Evolutionary conservation across 2,113 vertebrate genomes (phyloP).

Genomic region (Prinia subflava): DNA sequence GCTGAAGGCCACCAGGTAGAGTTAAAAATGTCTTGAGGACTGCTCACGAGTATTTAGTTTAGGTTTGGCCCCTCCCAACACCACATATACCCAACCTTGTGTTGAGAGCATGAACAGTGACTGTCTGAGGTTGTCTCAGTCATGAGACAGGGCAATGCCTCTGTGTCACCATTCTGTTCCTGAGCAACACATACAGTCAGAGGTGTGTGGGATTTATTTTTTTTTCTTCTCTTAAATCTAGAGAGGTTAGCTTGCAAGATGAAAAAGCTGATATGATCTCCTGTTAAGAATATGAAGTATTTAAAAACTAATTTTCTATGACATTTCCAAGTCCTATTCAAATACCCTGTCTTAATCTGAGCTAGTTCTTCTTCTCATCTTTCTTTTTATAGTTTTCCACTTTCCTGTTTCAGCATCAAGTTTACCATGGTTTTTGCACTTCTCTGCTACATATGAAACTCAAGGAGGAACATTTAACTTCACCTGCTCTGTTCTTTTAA

Average conservation of each 20-base stretch:
- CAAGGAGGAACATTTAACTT: not conserved
- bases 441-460: not conserved
- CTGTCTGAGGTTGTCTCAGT: not conserved
- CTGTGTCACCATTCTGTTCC: not conserved
- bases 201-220: not conserved
- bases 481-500: not conserved
- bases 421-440: not conserved
- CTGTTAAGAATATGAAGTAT: not conserved
- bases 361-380: not conserved
- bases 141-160: not conserved
- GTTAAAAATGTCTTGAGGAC: not conserved
- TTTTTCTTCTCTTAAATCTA: not conserved
- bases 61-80: not conserved
- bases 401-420: not conserved
- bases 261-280: not conserved
- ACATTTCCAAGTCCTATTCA: not conserved
- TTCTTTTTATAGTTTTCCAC: not conserved
- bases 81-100: not conserved
- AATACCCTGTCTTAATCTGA: not conserved
- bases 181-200: not conserved
- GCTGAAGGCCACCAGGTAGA: not conserved
- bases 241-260: not conserved
- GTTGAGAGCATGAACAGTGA: not conserved
- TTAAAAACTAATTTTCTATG: not conserved
- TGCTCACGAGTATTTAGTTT: not conserved